Conservation (phyloP, 2,113 vertebrate genomes). For the Indicator indicator region DNA sequence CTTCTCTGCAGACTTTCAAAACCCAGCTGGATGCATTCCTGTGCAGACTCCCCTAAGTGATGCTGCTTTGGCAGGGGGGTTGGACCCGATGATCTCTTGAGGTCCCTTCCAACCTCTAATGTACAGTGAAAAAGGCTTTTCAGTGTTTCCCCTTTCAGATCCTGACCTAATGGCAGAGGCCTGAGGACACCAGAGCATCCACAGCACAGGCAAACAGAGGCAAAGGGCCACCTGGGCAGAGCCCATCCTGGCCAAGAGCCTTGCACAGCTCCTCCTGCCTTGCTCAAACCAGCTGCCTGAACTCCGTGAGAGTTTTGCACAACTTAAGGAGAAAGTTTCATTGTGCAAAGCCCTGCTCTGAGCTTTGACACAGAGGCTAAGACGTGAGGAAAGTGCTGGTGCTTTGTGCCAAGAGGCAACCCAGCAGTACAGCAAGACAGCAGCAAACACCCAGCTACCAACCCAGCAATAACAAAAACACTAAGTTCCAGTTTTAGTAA, state of each 20-base stretch:
- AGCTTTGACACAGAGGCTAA: neutral
- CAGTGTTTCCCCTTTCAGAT: neutral
- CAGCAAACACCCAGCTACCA: neutral
- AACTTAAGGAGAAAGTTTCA: neutral
- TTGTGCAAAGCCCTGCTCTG: neutral
- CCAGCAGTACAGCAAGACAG: neutral
- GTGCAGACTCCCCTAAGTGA: too few relatives aligned
- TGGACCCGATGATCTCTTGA: too few relatives aligned
- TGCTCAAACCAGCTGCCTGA: neutral
- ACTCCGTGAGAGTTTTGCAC: neutral
- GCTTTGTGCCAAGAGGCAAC: neutral
- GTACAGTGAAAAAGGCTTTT: neutral
- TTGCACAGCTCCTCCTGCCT: neutral
- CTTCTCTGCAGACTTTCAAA: too few relatives aligned
- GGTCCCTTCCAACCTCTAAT: too few relatives aligned
- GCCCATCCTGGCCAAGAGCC: neutral
- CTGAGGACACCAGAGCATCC: neutral
- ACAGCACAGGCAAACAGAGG: neutral
- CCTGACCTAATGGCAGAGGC: neutral
- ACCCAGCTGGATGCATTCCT: too few relatives aligned
- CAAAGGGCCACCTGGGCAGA: neutral
- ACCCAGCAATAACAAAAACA: neutral
- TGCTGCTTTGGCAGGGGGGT: too few relatives aligned
- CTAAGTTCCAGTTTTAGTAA: conserved; percentile 55
- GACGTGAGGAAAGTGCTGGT: rapidly evolving